Base-by-base conservation (phyloP, 2,888 invertebrate genomes). In the Andrena minutula region DNA sequence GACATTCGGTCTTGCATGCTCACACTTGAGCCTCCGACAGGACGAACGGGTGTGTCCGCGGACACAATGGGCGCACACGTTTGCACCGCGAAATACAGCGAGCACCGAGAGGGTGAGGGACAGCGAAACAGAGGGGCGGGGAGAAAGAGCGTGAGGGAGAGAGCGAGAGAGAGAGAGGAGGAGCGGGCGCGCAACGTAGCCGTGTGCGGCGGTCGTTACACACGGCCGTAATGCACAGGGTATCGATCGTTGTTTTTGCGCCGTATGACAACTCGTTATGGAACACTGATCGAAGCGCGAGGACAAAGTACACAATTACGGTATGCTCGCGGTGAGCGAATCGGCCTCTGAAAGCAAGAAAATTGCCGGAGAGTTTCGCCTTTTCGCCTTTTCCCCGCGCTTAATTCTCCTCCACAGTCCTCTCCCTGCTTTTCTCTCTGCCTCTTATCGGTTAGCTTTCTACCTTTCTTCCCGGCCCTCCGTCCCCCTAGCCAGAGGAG, bases 221-320 rank as follows among this genome's bases (percentile, higher is more conserved):
- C 88, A 75, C 77, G 85, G 71, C 66, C 83, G 84, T 82, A 82
- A 86, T 87, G 85, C 81, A 86, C 81, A 82, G 85, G 85, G 84
- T 91, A 91, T 91, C 90, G 91, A 91, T 90, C 90, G 87, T 81
- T 83, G 88, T 91, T 91, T 91, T 91, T 90, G 86, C 88, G 84
- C 84, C 89, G 88, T 91, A 90, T 89, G 92, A 91, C 91, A 92
- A 91, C 92, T 92, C 90, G 92, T 92, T 92, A 91, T 90, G 86
- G 89, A 81, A 86, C 88, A 88, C 87, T 90, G 91, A 91, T 92
- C 90, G 90, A 91, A 90, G 89, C 79, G 84, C 84, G 70, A 88
- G 89, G 84, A 84, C 86, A 89, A 89, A 87, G 88, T 88, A 88
- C 89, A 88, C 89, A 89, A 88, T 88, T 88, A 88, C 83, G 79